Conservation (phyloP, 2,113 vertebrate genomes). For the Sardina pilchardus region DNA sequence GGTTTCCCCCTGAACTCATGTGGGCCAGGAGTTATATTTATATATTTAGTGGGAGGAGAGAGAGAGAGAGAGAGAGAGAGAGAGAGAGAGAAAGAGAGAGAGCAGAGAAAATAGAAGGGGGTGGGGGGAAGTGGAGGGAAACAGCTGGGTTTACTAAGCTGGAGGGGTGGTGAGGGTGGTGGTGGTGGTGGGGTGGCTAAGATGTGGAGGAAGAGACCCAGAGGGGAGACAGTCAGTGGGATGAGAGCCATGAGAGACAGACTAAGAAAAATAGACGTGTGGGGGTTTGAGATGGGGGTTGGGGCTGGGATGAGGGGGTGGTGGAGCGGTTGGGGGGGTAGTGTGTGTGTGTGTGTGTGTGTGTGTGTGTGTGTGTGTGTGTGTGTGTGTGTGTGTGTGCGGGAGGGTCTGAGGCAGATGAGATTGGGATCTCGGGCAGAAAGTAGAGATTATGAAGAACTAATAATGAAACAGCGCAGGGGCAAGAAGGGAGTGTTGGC, state of each 20-base stretch:
- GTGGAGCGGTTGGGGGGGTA: too few species aligned
- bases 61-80: slow-evolving; percentile 27
- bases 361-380: too few species aligned
- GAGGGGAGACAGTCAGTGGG: slow-evolving; percentile 74
- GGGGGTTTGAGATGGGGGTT: slow-evolving; percentile 16
- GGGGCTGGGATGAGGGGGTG: too few species aligned
- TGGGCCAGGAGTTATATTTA: slow-evolving; percentile 68
- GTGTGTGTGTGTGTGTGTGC: neutral
- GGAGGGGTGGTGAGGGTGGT: slow-evolving; percentile 49
- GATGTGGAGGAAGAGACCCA: slow-evolving; percentile 63
- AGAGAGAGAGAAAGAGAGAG: slow-evolving; percentile 54
- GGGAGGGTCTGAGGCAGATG: slow-evolving; percentile 23
- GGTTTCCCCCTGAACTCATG: slow-evolving; percentile 65
- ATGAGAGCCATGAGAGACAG: slow-evolving; percentile 67
- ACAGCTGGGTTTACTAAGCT: slow-evolving; percentile 84
- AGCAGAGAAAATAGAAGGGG: slow-evolving; percentile 42
- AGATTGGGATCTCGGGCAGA: slow-evolving; percentile 57
- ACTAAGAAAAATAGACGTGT: slow-evolving; percentile 36
- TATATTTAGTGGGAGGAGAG: slow-evolving; percentile 40
- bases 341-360: too few species aligned
- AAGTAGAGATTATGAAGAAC: slow-evolving; percentile 78
- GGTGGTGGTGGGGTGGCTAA: slow-evolving; percentile 41
- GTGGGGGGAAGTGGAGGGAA: slow-evolving; percentile 66
- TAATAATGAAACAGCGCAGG: slow-evolving; percentile 73
- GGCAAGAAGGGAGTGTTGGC: slow-evolving; percentile 31